phyloP scores from a whole-genome alignment of 2,113 vertebrate species.

The Melanerpes aurifrons region DNA sequence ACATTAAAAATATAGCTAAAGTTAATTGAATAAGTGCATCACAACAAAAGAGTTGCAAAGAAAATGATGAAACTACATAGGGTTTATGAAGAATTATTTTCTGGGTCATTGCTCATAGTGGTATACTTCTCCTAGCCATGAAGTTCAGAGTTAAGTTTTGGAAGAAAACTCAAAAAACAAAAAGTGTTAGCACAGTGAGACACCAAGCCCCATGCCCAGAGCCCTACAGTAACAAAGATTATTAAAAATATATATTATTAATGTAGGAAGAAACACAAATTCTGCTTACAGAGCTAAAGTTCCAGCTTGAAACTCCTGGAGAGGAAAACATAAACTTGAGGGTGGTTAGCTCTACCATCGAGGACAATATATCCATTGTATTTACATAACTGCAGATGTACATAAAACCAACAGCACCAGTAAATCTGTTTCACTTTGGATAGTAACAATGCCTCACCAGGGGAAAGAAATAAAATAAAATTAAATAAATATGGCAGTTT shows the following conservation, averaged over 20 bases:
- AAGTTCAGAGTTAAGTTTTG: neutral
- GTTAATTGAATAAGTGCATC: neutral
- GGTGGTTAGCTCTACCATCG: neutral
- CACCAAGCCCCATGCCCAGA: neutral
- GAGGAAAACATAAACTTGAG: neutral
- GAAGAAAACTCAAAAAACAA: neutral
- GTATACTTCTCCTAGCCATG: neutral
- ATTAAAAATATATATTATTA: conserved; percentile 2
- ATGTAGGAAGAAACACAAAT: neutral
- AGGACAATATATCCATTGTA: neutral
- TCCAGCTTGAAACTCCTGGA: neutral
- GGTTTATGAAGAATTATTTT: neutral
- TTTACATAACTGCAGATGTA: neutral
- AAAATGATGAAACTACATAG: neutral
- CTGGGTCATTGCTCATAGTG: neutral
- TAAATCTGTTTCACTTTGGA: neutral
- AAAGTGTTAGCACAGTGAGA: neutral
- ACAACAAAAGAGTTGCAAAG: neutral
- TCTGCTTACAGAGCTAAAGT: neutral
- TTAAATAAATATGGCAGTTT: too few species aligned
- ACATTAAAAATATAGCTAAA: neutral
- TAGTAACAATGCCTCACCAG: neutral
- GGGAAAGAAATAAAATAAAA: too few species aligned
- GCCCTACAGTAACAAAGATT: neutral
- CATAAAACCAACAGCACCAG: neutral